Conservation (phyloP, 2,888 invertebrate species). For the Bedellia somnulentella region DNA sequence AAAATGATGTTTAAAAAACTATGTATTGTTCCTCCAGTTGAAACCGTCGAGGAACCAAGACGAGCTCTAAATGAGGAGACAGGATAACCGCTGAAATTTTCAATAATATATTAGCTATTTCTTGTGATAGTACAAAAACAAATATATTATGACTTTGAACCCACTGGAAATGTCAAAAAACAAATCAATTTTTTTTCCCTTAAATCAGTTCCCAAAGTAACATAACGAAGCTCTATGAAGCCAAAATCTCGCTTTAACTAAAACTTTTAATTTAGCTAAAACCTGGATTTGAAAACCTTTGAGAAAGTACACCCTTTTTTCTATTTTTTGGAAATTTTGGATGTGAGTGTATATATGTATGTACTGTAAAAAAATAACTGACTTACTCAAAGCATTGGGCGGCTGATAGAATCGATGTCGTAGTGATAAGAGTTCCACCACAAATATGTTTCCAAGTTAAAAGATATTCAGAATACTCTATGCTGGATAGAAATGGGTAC, state of each 20-base stretch:
- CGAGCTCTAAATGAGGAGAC: slow-evolving; percentile 17
- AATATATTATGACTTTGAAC: too few relatives aligned
- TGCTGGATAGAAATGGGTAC: slow-evolving; percentile 5
- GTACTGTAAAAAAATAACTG: too few relatives aligned
- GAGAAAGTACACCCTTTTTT: slow-evolving; percentile 7
- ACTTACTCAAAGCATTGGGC: slow-evolving; percentile 6
- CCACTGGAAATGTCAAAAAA: too few relatives aligned
- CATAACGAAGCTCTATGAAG: slow-evolving; percentile 13
- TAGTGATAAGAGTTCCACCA: slow-evolving; percentile 6
- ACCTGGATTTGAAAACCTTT: slow-evolving; percentile 8
- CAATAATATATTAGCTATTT: too few relatives aligned
- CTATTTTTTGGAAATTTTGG: slow-evolving; percentile 9
- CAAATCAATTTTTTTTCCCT: too few relatives aligned
- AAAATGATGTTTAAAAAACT: slow-evolving; percentile 12
- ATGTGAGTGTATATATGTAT: slow-evolving; percentile 5
- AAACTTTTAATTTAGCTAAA: slow-evolving; percentile 13
- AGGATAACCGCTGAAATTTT: slow-evolving; percentile 3
- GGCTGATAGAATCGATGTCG: slow-evolving; percentile 3
- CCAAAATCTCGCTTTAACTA: slow-evolving; percentile 10
- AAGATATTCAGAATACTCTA: slow-evolving; percentile 3
- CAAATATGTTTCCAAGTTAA: slow-evolving; percentile 3
- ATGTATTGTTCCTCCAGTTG: slow-evolving; percentile 16
- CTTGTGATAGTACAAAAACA: too few relatives aligned
- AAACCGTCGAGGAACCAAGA: slow-evolving; percentile 14
- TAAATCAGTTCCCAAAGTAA: too few relatives aligned